Evolutionary conservation across 2,113 vertebrate genomes (phyloP).

Genomic region (Kryptolebias marmoratus): DNA sequence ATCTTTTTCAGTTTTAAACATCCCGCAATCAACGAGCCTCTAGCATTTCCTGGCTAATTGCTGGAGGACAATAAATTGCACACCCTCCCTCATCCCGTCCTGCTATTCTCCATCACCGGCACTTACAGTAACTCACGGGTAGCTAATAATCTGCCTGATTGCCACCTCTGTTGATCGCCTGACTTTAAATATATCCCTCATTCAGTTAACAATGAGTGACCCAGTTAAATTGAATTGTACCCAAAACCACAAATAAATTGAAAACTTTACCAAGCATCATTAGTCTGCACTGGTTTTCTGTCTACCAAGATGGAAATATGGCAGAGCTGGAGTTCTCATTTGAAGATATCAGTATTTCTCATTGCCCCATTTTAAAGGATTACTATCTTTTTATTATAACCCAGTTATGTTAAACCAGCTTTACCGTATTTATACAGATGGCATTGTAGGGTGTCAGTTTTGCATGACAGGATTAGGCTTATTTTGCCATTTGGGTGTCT

Average conservation of each 20-base stretch:
- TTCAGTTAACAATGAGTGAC: constrained; percentile 60
- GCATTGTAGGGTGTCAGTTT: constrained; percentile 57
- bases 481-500: constrained; percentile 67
- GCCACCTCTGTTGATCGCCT: constrained; percentile 35
- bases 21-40: constrained; percentile 75
- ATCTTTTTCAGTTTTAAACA: constrained; percentile 78
- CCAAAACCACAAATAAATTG: constrained; percentile 59
- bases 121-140: constrained; percentile 50
- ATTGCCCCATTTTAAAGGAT: constrained; percentile 76
- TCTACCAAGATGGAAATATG: constrained; percentile 43
- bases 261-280: constrained; percentile 53
- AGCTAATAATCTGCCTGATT: constrained; percentile 62
- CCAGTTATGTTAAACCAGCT: constrained; percentile 62
- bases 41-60: constrained; percentile 79
- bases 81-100: constrained; percentile 23
- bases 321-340: constrained; percentile 50
- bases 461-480: constrained; percentile 71
- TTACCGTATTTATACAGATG: constrained; percentile 69
- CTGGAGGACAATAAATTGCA: constrained; percentile 77
- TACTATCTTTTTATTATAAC: constrained; percentile 67
- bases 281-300: constrained; percentile 33
- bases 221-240: constrained; percentile 65
- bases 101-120: constrained; percentile 47
- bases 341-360: constrained; percentile 63
- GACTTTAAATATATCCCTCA: constrained; percentile 49